Evolutionary conservation across 2,888 invertebrate genomes (phyloP).

Genomic region (Luffia ferchaultella): DNA sequence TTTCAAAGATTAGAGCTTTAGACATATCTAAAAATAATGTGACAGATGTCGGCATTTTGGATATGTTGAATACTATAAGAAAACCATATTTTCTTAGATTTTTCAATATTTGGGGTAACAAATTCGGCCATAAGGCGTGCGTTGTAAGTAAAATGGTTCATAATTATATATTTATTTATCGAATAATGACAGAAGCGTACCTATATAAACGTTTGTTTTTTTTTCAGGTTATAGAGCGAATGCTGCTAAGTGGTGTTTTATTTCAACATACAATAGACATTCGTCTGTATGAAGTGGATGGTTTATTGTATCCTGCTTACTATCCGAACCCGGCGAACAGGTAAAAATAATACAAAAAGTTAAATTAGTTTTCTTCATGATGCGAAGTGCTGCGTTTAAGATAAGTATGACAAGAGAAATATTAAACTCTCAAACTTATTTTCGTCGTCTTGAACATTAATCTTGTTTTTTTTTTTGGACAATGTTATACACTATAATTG

Average conservation of each 20-base stretch:
- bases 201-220: too few relatives aligned
- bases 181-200: too few relatives aligned
- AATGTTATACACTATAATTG: too few relatives aligned
- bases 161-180: too few relatives aligned
- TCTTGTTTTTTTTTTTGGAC: conserved; percentile 29
- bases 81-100: conserved; percentile 49
- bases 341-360: too few relatives aligned
- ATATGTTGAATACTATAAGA: conserved; percentile 63
- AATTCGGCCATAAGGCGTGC: conserved; percentile 43
- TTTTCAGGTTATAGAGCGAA: conserved; percentile 38
- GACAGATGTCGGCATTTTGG: conserved; percentile 54
- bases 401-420: too few relatives aligned
- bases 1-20: conserved; percentile 62
- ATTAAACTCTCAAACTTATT: too few relatives aligned
- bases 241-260: conserved; percentile 36
- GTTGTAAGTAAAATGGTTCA: background rate
- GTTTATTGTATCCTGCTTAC: conserved; percentile 35
- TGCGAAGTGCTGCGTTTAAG: too few relatives aligned
- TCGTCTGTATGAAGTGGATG: conserved; percentile 39
- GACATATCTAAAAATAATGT: conserved; percentile 67
- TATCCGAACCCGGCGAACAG: conserved; percentile 45
- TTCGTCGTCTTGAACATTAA: too few relatives aligned
- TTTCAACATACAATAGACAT: conserved; percentile 48
- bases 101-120: conserved; percentile 50
- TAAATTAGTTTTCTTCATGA: too few relatives aligned